phyloP scores from a whole-genome alignment of 2,888 invertebrate species.

The Andrena haemorrhoa region DNA sequence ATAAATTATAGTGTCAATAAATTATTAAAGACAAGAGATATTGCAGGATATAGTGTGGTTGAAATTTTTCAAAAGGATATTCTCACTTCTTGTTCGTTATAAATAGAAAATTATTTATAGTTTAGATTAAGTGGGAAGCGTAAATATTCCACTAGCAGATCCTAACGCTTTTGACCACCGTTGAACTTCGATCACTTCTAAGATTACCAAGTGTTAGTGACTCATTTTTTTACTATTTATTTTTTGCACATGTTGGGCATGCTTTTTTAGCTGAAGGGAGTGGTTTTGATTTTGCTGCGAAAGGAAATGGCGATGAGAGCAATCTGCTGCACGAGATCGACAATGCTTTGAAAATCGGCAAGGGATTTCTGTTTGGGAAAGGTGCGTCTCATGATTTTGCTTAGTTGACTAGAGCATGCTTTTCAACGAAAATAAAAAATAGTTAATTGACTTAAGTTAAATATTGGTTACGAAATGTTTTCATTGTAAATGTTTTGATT shows the following conservation, averaged over 20 bases:
- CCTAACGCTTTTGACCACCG: background rate
- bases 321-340: slow-evolving; percentile 89
- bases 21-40: background rate
- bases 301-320: slow-evolving; percentile 72
- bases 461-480: too few relatives aligned
- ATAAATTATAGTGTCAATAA: too few relatives aligned
- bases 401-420: slow-evolving; percentile 23
- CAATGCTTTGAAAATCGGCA: slow-evolving; percentile 86
- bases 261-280: slow-evolving; percentile 77
- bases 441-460: background rate
- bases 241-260: slow-evolving; percentile 69
- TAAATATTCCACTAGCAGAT: slow-evolving; percentile 36
- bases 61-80: background rate
- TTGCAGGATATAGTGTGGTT: background rate
- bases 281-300: slow-evolving; percentile 72
- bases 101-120: slow-evolving; percentile 31
- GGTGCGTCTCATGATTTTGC: slow-evolving; percentile 80
- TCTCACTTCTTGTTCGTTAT: background rate
- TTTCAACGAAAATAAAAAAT: background rate
- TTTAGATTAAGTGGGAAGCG: background rate
- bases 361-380: slow-evolving; percentile 88
- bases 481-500: background rate
- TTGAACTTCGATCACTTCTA: background rate
- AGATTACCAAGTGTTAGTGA: background rate
- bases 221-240: slow-evolving; percentile 37